These are phyloP conservation scores for Cephus rjabovi DNA, from an alignment of 2,888 invertebrate genomes.

Conservation along the genomic window DNA sequence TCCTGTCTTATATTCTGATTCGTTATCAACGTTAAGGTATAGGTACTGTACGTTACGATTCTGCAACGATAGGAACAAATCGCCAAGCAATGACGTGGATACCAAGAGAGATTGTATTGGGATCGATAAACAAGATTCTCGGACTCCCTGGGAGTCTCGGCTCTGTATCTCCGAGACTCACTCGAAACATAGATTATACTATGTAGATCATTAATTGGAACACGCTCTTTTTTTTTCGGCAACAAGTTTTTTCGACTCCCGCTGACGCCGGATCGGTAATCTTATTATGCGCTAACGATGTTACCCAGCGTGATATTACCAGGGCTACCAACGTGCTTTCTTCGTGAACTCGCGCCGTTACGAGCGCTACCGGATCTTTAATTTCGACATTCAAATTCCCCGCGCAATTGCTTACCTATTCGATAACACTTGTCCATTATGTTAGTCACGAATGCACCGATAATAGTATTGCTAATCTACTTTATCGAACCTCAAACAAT, in stretches of 20 bases:
- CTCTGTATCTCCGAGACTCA: neutral
- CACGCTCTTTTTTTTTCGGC: constrained; percentile 25
- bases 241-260: constrained; percentile 19
- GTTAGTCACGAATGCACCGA: neutral
- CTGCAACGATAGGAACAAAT: neutral
- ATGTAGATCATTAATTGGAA: constrained; percentile 31
- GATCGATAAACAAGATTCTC: neutral
- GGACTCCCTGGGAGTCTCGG: neutral
- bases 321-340: constrained; percentile 16
- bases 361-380: neutral
- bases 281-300: constrained; percentile 53
- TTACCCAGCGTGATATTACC: constrained; percentile 46
- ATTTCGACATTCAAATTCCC: neutral
- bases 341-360: neutral
- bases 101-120: neutral
- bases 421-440: neutral
- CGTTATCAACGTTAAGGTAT: neutral
- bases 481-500: neutral
- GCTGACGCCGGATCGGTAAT: constrained; percentile 37
- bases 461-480: neutral
- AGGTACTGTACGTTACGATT: neutral
- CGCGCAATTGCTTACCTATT: neutral
- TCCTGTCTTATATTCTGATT: neutral
- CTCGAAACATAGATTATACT: constrained; percentile 5
- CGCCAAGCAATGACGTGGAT: neutral